phyloP scores from a whole-genome alignment of 2,113 vertebrate genomes.

The Engraulis encrasicolus region DNA sequence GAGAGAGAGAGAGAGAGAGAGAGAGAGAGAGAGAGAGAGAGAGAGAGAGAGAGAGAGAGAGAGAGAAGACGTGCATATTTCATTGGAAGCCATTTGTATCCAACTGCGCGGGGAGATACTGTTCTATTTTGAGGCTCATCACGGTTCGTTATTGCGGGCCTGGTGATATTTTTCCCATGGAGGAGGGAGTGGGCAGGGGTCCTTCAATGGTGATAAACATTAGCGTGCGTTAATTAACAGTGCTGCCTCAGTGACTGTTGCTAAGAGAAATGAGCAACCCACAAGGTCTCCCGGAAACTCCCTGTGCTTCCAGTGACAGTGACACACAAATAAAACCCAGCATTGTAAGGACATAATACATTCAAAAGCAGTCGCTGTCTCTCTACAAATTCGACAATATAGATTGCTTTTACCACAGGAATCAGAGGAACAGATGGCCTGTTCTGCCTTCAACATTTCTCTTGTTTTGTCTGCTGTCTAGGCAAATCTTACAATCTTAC shows the following conservation, averaged over 20 bases:
- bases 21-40: constrained; percentile 38
- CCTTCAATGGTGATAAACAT: not conserved
- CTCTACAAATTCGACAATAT: too few species aligned
- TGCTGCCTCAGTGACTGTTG: not conserved
- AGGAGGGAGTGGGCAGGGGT: not conserved
- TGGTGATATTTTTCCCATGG: not conserved
- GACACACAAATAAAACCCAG: not conserved
- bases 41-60: constrained; percentile 36
- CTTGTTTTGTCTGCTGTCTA: too few species aligned
- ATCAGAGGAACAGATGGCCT: too few species aligned
- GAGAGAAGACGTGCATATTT: constrained; percentile 5
- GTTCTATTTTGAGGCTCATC: constrained; percentile 26
- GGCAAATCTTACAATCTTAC: too few species aligned
- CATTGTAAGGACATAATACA: too few species aligned
- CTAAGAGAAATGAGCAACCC: not conserved
- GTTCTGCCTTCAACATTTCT: too few species aligned
- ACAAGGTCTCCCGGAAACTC: not conserved
- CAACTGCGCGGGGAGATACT: constrained; percentile 27
- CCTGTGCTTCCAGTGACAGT: not conserved
- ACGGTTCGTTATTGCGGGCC: not conserved
- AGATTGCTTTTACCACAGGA: too few species aligned
- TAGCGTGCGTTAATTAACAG: not conserved
- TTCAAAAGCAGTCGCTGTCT: too few species aligned
- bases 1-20: constrained; percentile 39
- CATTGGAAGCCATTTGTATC: constrained; percentile 18